Evolutionary conservation across 1,140 invertebrate species (phyloP), one percentile per base, ranked within the genome.

Genomic region (Thaumetopoea pityocampa): DNA sequence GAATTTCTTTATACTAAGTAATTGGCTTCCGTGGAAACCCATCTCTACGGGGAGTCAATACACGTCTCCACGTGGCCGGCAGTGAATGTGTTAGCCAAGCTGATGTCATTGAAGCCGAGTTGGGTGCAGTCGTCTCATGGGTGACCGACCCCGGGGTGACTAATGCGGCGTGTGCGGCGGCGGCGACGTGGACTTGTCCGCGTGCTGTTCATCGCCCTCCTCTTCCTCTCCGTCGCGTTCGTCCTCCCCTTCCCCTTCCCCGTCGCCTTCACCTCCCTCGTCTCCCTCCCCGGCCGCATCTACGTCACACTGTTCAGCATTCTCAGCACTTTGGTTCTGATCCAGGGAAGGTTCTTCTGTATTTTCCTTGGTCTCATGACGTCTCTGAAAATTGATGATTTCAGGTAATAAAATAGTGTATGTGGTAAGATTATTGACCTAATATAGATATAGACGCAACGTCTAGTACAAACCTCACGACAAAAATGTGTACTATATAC

Each of bases 141-240:
- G n/a, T n/a, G n/a, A n/a, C n/a, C n/a, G n/a, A n/a, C n/a, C n/a
- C n/a, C n/a, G n/a, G n/a, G n/a, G 6, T n/a, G 8, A 12, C 14
- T 32, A 51, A 27, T 51, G 42, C 12, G 49, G 43, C 20, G 43
- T 38, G 0, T 20, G 34, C 19, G 74, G 76, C 4, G 69, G 71
- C 2, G 77, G 77, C 0, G 77, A 81, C 3, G 77, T 81, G 5
- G 74, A 72, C 29, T 79, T 81, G 24, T 81, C 74, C 1, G 54
- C 43, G 2, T 27, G 42, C 4, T 48, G 52, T 18, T 44, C 38
- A 1, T 71, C 67, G 0, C 66, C 58, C 0, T 44, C 55, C 10
- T 61, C 57, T 1, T 23, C 59, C 1, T 45, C 51, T 1, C 41
- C 53, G 0, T 37, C 50, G 1, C 28, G 43, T 4, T 40, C 44